A percentile compares a stretch with the other conserved stretches of the same genome.
phyloP scores from a whole-genome alignment of 2,113 vertebrate species.

The Thryonomys swinderianus region DNA sequence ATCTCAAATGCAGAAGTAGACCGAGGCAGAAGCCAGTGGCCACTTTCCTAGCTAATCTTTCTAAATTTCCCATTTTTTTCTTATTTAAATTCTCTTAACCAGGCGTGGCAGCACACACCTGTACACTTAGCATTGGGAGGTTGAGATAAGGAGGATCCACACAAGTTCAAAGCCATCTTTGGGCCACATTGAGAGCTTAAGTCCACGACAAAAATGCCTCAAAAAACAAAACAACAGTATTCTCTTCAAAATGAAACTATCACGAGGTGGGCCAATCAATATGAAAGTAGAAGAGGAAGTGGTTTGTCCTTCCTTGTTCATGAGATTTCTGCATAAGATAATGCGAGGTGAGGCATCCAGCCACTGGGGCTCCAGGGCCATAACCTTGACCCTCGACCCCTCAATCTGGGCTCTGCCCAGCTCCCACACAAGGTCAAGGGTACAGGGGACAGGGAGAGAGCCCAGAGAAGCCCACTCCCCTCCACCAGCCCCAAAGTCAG shows the following conservation, averaged over 20 bases:
- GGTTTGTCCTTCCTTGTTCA: slow-evolving; percentile 69
- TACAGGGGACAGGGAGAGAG: too few species aligned
- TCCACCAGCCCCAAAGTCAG: not conserved
- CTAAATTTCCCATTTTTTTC: not conserved
- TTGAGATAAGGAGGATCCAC: not conserved
- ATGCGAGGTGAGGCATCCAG: not conserved
- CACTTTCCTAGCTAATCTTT: not conserved
- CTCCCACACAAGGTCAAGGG: not conserved
- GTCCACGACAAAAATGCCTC: not conserved
- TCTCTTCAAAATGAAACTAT: slow-evolving; percentile 69
- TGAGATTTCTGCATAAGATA: slow-evolving; percentile 58
- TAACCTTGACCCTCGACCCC: not conserved
- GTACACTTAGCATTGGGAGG: not conserved
- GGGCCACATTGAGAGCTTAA: not conserved
- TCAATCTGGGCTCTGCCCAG: not conserved
- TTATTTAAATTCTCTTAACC: not conserved
- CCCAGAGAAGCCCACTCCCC: not conserved
- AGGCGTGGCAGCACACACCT: not conserved
- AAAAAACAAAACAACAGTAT: not conserved
- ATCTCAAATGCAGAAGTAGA: not conserved
- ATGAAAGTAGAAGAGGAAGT: slow-evolving; percentile 77
- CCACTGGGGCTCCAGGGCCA: not conserved
- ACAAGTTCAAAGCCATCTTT: not conserved
- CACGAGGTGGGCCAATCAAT: slow-evolving; percentile 49
- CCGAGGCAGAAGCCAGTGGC: not conserved